phyloP scores from a whole-genome alignment of 2,797 vertebrate genomes.

The Melanogrammus aeglefinus region DNA sequence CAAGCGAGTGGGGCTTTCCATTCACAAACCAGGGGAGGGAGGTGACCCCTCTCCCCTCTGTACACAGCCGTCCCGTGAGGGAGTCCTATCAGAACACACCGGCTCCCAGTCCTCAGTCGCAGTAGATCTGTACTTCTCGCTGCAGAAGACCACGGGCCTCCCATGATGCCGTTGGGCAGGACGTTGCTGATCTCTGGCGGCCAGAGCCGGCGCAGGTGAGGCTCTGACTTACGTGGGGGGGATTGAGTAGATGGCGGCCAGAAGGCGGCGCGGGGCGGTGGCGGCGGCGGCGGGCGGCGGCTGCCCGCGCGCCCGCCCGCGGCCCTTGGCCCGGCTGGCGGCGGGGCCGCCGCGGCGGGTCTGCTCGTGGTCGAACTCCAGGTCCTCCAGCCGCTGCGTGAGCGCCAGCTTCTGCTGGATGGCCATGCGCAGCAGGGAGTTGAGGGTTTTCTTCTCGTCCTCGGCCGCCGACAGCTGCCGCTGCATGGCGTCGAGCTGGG shows the following conservation, averaged over 20 bases:
- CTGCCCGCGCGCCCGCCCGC: conserved; percentile 68
- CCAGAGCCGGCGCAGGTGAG: conserved; percentile 79
- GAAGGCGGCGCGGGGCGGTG: conserved; percentile 62
- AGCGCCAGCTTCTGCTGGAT: conserved; percentile 99
- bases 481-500: conserved; percentile 98
- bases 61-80: conserved; percentile 60
- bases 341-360: conserved; percentile 78
- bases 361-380: conserved; percentile 95
- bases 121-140: conserved; percentile 98
- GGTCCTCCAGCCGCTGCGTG: conserved; percentile 94
- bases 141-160: conserved; percentile 83
- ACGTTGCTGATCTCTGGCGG: conserved; percentile 74
- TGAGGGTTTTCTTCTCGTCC: conserved; percentile 99
- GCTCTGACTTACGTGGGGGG: conserved; percentile 88
- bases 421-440: conserved; percentile 96
- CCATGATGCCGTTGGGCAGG: conserved; percentile 69
- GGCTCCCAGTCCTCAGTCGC: conserved; percentile 77
- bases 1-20: conserved; percentile 75
- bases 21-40: conserved; percentile 61
- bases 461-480: conserved; percentile 93
- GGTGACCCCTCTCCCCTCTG: conserved; percentile 58
- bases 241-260: conserved; percentile 73
- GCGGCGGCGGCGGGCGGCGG: conserved; percentile 69
- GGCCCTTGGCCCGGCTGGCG: conserved; percentile 74
- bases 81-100: too few species aligned